Conservation (phyloP, 2,888 invertebrate genomes). For the Volucella inanis region DNA sequence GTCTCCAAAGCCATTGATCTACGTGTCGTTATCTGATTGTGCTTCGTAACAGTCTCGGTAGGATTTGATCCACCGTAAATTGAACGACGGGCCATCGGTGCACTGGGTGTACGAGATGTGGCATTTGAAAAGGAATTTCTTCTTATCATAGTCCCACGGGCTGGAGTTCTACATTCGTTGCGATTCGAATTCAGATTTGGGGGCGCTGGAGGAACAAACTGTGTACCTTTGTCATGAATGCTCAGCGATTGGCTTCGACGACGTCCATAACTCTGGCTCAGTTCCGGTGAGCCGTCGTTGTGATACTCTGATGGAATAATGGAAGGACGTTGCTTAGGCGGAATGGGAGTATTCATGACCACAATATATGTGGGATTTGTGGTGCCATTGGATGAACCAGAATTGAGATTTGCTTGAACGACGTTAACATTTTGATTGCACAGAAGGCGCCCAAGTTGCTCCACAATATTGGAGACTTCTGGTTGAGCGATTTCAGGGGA, state of each 20-base stretch:
- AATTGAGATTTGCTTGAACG: slow-evolving; percentile 63
- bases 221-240: slow-evolving; percentile 77
- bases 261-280: slow-evolving; percentile 62
- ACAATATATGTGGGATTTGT: slow-evolving; percentile 78
- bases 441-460: slow-evolving; percentile 77
- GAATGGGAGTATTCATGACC: slow-evolving; percentile 76
- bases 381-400: slow-evolving; percentile 7
- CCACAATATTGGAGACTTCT: slow-evolving; percentile 77
- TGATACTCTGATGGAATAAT: slow-evolving; percentile 51
- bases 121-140: slow-evolving; percentile 77
- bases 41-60: slow-evolving; percentile 27
- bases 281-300: slow-evolving; percentile 73
- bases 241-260: slow-evolving; percentile 78
- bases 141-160: slow-evolving; percentile 66
- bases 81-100: slow-evolving; percentile 47
- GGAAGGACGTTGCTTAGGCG: slow-evolving; percentile 43
- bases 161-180: slow-evolving; percentile 76
- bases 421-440: slow-evolving; percentile 73
- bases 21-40: slow-evolving; percentile 45
- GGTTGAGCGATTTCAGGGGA: slow-evolving; percentile 72
- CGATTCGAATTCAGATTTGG: slow-evolving; percentile 40
- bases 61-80: slow-evolving; percentile 37
- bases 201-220: slow-evolving; percentile 15
- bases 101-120: slow-evolving; percentile 69
- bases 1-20: slow-evolving; percentile 69